Base-by-base conservation (phyloP, 2,113 vertebrate species). In the Gavia stellata region DNA sequence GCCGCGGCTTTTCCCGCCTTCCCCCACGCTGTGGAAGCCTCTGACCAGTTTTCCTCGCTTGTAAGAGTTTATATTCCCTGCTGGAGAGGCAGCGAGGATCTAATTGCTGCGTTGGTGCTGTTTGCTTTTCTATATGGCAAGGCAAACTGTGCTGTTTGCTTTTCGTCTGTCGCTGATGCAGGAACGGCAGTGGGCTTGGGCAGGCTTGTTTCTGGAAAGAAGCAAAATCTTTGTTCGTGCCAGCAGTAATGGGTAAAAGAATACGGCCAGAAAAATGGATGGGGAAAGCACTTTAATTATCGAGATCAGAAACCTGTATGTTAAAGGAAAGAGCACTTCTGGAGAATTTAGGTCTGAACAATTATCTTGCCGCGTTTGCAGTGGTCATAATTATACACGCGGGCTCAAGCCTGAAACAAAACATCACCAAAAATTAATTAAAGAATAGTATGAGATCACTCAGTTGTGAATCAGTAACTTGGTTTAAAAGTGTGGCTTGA, bases 341-440 rank as follows among this genome's bases (percentile, higher is more conserved):
- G n/a, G 45, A 81, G 38, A 47, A n/a, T 26, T 34, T 6, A 40
- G 28, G 38, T 81, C 53, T 85, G 73, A n/a, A 7, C 13, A 61
- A 72, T 79, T 75, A 13, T 5, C 29, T 42, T 49, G 0, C 31
- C 12, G 81, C 0, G 0, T 65, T 72, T 75, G 65, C 38, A 45
- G 11, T 42, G 36, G 40, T 77, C 45, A 10, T 93, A 86, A 90
- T 93, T 88, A 91, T 3, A 87, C 45, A 62, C 1, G 8, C 13
- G 1, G 65, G 28, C 14, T 73, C 31, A 12, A 34, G 25, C 53
- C 34, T 86, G 79, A 63, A 50, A 77, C 47, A 61, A 79, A 80
- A 8, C 21, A n/a, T 47, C 47, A 34, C 12, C 14, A 42, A 34
- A 66, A 91, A 56, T 72, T 1, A 62, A 62, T 77, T 73, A n/a